Evolutionary conservation across 1,140 invertebrate species (phyloP), one percentile per base, ranked within the genome.

Genomic region (Drosophila aff.): DNA sequence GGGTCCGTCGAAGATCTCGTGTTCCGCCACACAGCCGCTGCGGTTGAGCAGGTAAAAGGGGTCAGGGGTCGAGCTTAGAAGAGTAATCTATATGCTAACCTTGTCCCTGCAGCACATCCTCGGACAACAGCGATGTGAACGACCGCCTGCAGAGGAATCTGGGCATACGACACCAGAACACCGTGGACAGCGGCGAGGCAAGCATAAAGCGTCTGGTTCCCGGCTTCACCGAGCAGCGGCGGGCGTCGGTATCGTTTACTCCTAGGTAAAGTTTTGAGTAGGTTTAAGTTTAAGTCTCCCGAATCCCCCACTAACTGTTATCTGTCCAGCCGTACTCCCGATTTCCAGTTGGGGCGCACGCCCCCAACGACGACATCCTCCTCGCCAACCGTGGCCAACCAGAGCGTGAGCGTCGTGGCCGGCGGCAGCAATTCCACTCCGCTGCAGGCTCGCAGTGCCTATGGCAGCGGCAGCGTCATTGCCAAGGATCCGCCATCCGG

Each of bases 51-150:
- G 91, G 91, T 92, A 49, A 26, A 2, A 8, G 13, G 15, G 15
- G 28, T 28, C 38, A 15, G 1, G 38, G 11, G 4, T 21, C 2
- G 6, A 21, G 43, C 18, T 23, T 3, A 0, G 11, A 23, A 23
- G 11, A 46, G 3, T 15, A 23, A 21, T 21, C 18, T 7, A 10
- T 43, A 43, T 43, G 3, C n/a, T 50, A n/a, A 23, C 9, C 21
- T 5, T 41, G 47, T 47, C 2, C 33, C 38, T 33, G 6, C 59
- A 94, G 94, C 84, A 96, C 96, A 3, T 96, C 96, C 3, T 96
- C 96, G 4, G 96, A 97, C 89, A 94, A 96, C 60, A 94, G 94
- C 40, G 95, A 95, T 46, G 94, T 95, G 3, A 94, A 94, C 9
- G 95, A 95, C 36, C 93, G 94, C 23, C 85, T 95, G 73, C 94